phyloP scores from a whole-genome alignment of 2,888 invertebrate genomes.

The Metacarcinus magister region DNA sequence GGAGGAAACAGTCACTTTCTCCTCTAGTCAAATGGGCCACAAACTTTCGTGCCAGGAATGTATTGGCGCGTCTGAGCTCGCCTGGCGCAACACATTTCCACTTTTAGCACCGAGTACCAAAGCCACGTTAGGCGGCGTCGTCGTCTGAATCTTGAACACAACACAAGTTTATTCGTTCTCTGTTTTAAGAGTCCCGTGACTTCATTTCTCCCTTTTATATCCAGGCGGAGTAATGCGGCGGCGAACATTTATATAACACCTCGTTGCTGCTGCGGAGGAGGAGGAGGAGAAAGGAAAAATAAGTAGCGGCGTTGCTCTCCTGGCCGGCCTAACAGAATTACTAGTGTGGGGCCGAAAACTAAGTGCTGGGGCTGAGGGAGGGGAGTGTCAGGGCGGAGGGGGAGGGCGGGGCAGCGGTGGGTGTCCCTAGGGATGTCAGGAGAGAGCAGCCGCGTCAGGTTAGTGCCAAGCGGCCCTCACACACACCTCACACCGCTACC shows the following conservation, averaged over 20 bases:
- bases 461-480: conserved; percentile 8
- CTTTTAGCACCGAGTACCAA: conserved; percentile 32
- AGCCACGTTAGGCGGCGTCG: neutral
- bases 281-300: conserved; percentile 19
- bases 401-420: no score
- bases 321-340: conserved; percentile 29
- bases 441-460: conserved; percentile 27
- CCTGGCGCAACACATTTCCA: conserved; percentile 21
- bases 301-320: conserved; percentile 12
- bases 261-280: neutral
- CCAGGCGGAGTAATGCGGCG: neutral
- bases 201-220: neutral
- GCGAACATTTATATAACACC: conserved; percentile 20
- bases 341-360: conserved; percentile 7
- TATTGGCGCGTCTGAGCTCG: conserved; percentile 6
- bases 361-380: conserved; percentile 19
- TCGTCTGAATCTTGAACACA: conserved; percentile 28
- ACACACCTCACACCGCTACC: neutral
- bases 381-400: neutral
- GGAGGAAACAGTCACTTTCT: conserved; percentile 34
- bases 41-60: conserved; percentile 29
- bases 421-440: neutral
- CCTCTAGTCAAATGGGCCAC: conserved; percentile 39
- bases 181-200: conserved; percentile 34
- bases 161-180: neutral